These are phyloP conservation scores for Akabosia matsudoensis DNA, from an alignment of 1,140 invertebrate genomes.

Conservation along the genomic window DNA sequence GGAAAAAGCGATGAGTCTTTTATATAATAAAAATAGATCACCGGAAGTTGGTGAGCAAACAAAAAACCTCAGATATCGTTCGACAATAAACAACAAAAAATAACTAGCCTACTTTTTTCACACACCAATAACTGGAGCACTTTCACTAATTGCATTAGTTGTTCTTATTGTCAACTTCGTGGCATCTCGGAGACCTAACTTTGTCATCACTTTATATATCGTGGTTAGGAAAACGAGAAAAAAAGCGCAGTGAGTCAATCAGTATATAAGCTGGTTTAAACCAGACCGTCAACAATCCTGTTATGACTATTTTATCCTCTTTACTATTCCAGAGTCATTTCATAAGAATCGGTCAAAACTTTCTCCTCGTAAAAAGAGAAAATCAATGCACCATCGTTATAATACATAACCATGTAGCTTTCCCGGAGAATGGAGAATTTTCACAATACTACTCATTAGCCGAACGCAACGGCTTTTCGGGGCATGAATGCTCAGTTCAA, in stretches of 20 bases:
- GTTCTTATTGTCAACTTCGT: background rate
- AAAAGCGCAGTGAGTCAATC: background rate
- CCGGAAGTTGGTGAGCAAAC: background rate
- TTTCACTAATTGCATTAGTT: background rate
- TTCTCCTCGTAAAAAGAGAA: background rate
- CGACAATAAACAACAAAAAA: background rate
- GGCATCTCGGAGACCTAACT: too few species aligned
- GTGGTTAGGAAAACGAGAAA: background rate
- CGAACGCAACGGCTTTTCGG: background rate
- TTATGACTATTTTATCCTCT: background rate
- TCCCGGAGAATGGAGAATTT: background rate
- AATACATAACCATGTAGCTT: background rate
- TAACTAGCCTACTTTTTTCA: background rate
- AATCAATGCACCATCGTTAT: background rate
- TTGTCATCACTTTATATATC: background rate
- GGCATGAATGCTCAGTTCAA: background rate
- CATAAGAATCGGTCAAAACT: background rate
- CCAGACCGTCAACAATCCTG: background rate
- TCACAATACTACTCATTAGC: constrained; percentile 2
- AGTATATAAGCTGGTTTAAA: background rate
- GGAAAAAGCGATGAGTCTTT: background rate
- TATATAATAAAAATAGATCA: too few species aligned
- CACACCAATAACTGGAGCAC: background rate
- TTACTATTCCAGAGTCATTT: background rate
- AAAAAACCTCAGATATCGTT: background rate